phyloP scores from a whole-genome alignment of 2,113 vertebrate genomes.

The Podiceps cristatus region DNA sequence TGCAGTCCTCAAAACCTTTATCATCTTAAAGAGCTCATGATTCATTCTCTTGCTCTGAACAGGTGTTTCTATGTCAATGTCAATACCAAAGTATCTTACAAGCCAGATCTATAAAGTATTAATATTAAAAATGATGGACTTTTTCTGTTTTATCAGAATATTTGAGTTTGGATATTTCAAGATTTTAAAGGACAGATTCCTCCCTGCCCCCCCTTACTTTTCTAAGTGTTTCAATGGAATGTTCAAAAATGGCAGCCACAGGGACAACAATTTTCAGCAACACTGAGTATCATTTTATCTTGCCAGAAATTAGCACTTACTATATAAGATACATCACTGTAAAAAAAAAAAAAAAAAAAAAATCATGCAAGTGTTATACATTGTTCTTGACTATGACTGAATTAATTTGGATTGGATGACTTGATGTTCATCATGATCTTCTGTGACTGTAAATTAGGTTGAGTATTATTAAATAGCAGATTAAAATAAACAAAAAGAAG shows the following conservation, averaged over 20 bases:
- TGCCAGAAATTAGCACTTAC: background rate
- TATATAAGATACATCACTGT: background rate
- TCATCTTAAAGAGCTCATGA: background rate
- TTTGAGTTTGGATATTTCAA: background rate
- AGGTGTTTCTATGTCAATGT: background rate
- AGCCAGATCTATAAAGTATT: background rate
- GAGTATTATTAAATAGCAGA: background rate
- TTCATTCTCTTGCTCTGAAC: background rate
- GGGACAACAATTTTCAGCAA: background rate
- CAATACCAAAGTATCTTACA: background rate
- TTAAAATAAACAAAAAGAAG: background rate
- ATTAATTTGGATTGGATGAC: background rate
- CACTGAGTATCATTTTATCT: background rate
- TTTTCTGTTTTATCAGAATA: background rate
- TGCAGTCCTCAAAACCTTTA: background rate
- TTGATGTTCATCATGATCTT: background rate
- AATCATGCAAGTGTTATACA: background rate
- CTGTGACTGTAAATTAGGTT: background rate
- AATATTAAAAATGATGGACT: background rate
- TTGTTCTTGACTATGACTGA: background rate
- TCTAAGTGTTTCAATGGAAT: background rate
- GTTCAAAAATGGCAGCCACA: background rate
- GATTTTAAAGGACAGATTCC: background rate
- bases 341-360: background rate
- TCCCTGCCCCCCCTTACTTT: fast-evolving